Conservation (phyloP, 2,113 vertebrate genomes). For the Gallinago media region DNA sequence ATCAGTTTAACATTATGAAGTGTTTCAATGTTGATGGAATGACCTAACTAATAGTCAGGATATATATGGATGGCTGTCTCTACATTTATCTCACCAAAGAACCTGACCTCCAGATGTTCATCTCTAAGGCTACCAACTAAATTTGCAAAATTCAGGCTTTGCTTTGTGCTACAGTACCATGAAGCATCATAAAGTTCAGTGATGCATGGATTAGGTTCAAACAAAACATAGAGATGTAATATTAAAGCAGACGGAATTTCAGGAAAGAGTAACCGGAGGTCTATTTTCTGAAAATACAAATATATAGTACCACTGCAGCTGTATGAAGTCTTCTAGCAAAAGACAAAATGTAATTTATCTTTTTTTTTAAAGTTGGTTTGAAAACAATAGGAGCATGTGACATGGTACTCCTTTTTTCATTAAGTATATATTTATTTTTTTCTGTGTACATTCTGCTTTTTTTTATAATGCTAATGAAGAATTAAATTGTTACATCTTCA, state of each 20-base stretch:
- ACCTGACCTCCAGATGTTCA: neutral
- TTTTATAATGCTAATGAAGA: neutral
- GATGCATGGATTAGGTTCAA: neutral
- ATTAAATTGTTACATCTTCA: conserved; percentile 11
- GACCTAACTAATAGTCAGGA: neutral
- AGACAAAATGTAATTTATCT: neutral
- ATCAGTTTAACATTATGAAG: neutral
- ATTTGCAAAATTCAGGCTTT: neutral
- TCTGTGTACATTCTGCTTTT: neutral
- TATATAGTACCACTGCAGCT: neutral
- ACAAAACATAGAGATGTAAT: neutral
- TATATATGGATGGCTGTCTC: neutral
- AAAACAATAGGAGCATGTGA: neutral
- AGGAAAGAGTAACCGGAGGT: neutral
- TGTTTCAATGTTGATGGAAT: neutral
- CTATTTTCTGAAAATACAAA: neutral
- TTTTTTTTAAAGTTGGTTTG: neutral
- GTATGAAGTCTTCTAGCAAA: neutral
- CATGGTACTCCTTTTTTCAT: neutral
- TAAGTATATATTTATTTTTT: neutral
- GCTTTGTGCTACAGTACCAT: neutral
- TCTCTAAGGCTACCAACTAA: neutral
- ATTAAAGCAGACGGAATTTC: neutral
- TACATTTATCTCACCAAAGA: neutral
- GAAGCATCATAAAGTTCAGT: neutral